Evolutionary conservation across 2,113 vertebrate genomes (phyloP).

Genomic region (Camelus bactrianus): DNA sequence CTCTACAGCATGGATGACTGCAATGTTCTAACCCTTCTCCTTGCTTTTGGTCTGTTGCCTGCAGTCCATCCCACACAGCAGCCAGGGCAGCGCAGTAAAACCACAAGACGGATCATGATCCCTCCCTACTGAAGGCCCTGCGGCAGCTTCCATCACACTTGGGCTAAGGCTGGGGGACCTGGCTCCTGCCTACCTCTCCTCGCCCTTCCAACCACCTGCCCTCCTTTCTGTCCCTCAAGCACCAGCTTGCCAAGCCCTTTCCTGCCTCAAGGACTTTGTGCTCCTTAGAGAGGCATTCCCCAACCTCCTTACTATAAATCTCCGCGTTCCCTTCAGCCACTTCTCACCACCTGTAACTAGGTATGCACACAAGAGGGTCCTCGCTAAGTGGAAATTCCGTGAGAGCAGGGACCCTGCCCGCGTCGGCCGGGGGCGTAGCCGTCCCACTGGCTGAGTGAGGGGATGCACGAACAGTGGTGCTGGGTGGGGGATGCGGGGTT

Average conservation of each 20-base stretch:
- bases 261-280: neutral
- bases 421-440: accelerated
- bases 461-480: neutral
- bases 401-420: neutral
- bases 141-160: accelerated
- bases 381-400: neutral
- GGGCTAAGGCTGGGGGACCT: too few species aligned
- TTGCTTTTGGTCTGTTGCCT: neutral
- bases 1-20: neutral
- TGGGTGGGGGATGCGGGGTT: neutral
- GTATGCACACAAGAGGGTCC: neutral
- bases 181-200: neutral
- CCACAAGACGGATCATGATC: accelerated
- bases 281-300: neutral
- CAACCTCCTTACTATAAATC: neutral
- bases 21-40: neutral
- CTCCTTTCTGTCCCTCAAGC: neutral
- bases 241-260: neutral
- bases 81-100: neutral
- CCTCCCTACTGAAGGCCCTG: neutral
- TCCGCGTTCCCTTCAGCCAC: accelerated
- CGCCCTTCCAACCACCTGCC: too few species aligned
- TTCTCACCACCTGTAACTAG: neutral
- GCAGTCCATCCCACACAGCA: neutral
- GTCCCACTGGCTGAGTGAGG: neutral